Percentiles rank a stretch among this genome's conserved stretches.
Evolutionary conservation across 2,888 invertebrate genomes (phyloP).

Genomic region (Andrena haemorrhoa): DNA sequence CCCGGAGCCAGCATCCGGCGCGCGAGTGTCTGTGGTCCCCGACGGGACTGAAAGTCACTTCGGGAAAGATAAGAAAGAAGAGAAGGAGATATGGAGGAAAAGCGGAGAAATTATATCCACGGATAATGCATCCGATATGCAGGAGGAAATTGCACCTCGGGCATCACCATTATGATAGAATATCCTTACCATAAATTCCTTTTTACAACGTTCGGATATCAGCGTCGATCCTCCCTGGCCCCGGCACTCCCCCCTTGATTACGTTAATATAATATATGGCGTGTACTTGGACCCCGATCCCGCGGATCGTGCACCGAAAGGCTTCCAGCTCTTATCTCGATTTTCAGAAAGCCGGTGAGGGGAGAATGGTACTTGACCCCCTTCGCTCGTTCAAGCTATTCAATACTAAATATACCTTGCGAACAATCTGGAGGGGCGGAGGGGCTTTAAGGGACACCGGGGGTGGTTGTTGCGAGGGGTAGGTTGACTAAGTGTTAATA

Average conservation of each 20-base stretch:
- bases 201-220: constrained; percentile 32
- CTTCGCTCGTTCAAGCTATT: neutral
- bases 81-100: constrained; percentile 33
- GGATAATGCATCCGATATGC: constrained; percentile 62
- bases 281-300: neutral
- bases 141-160: constrained; percentile 53
- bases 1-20: neutral
- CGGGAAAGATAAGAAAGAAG: constrained; percentile 34
- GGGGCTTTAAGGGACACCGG: neutral
- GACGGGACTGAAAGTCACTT: neutral
- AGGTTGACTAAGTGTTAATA: no score
- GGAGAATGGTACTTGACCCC: neutral
- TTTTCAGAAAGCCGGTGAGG: neutral
- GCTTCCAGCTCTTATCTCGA: neutral
- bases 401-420: constrained; percentile 4
- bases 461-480: no score
- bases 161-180: constrained; percentile 52
- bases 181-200: constrained; percentile 55
- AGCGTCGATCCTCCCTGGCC: neutral
- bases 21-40: neutral
- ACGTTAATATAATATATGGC: constrained; percentile 21
- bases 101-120: constrained; percentile 53
- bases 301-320: neutral
- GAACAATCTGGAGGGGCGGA: neutral
- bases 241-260: constrained; percentile 26